Percentiles rank a stretch among this genome's conserved stretches.
These are phyloP conservation scores for Calliphora vicina DNA, from an alignment of 1,140 invertebrate genomes.

Conservation along the genomic window DNA sequence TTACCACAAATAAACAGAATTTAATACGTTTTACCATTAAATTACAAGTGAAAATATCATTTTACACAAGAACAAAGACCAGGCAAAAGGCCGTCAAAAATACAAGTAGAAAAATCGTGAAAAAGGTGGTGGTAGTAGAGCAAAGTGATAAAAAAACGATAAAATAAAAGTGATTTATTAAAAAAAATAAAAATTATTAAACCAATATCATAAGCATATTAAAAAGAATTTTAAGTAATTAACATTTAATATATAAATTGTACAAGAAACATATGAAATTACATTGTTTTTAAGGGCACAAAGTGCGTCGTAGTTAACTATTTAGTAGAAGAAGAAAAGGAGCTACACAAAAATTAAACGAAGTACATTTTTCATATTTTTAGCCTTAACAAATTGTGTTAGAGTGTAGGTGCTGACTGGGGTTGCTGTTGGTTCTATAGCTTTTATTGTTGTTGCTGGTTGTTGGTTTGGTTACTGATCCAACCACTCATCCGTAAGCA, in stretches of 20 bases:
- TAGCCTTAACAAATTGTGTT: not conserved
- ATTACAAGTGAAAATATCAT: not conserved
- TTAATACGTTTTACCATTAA: not conserved
- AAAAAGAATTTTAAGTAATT: not conserved
- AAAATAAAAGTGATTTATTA: not conserved
- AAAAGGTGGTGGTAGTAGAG: not conserved
- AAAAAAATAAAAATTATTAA: not conserved
- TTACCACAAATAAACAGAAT: not conserved
- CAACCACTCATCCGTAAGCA: not conserved
- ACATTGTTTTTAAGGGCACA: not conserved
- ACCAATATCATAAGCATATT: not conserved
- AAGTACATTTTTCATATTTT: not conserved
- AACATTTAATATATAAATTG: too few species aligned
- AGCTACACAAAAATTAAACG: not conserved
- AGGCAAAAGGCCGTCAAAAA: not conserved
- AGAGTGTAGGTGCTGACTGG: not conserved
- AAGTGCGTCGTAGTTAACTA: not conserved
- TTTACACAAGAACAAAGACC: slow-evolving; percentile 12
- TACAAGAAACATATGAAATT: too few species aligned
- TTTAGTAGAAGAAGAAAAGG: not conserved
- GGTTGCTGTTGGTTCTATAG: not conserved
- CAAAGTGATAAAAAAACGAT: not conserved
- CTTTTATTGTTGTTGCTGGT: not conserved
- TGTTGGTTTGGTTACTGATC: not conserved
- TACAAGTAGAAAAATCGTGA: not conserved